phyloP scores from a whole-genome alignment of 2,113 vertebrate genomes.

The Colaptes auratus region DNA sequence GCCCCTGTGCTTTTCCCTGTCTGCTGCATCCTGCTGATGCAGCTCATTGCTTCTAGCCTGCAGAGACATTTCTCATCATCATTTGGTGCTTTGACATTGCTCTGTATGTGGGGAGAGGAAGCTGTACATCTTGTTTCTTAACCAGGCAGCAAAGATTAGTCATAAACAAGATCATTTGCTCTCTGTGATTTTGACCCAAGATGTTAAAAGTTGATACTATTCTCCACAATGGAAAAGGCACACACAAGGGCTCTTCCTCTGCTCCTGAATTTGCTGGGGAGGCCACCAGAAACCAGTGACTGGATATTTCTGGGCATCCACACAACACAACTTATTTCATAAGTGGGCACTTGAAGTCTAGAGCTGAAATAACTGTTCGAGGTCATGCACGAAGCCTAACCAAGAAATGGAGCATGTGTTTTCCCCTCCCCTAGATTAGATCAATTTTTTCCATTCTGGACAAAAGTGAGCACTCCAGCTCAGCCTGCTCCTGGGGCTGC shows the following conservation, averaged over 20 bases:
- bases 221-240: neutral
- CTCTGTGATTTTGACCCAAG: neutral
- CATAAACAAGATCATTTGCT: neutral
- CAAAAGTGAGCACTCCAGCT: neutral
- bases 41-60: neutral
- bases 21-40: neutral
- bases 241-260: neutral
- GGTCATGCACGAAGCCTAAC: neutral
- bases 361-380: neutral
- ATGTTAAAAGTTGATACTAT: neutral
- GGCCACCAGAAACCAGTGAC: neutral
- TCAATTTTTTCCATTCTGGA: neutral
- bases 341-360: neutral
- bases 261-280: neutral
- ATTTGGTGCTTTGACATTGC: neutral
- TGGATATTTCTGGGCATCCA: neutral
- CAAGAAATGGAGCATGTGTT: neutral
- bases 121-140: neutral
- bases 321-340: neutral
- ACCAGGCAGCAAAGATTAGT: neutral
- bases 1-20: neutral
- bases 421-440: neutral
- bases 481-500: neutral
- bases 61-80: neutral
- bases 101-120: neutral